These are phyloP conservation scores for Heliconius cydno DNA, from an alignment of 2,888 invertebrate genomes.

Conservation along the genomic window DNA sequence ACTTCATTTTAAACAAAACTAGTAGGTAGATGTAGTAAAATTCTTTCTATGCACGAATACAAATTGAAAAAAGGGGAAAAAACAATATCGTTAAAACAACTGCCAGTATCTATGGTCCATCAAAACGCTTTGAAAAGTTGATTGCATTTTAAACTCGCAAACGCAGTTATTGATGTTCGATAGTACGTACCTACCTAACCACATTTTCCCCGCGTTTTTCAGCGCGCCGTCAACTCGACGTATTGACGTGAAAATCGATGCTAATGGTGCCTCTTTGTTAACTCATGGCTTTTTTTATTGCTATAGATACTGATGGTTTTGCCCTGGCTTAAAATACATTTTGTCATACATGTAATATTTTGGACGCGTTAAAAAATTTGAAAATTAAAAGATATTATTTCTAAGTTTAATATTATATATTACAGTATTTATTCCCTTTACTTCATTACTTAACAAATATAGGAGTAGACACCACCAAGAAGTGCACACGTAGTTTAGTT, in stretches of 20 bases:
- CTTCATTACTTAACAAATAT: not conserved
- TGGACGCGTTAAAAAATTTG: no score
- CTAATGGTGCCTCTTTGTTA: slow-evolving; percentile 19
- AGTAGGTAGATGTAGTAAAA: not conserved
- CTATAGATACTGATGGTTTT: not conserved
- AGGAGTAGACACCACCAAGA: not conserved
- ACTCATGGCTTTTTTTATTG: slow-evolving; percentile 9
- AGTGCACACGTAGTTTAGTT: not conserved
- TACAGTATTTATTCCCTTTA: not conserved
- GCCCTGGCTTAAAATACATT: not conserved
- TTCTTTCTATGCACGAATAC: not conserved
- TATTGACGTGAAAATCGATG: slow-evolving; percentile 36
- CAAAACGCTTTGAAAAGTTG: slow-evolving; percentile 8
- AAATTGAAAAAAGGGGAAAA: not conserved
- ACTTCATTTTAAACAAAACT: not conserved
- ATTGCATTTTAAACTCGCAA: slow-evolving; percentile 29
- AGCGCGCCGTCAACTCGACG: slow-evolving; percentile 23
- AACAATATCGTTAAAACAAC: slow-evolving; percentile 9
- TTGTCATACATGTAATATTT: no score
- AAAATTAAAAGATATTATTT: no score
- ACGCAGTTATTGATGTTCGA: slow-evolving; percentile 32
- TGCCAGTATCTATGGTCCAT: slow-evolving; percentile 9
- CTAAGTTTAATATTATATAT: no score
- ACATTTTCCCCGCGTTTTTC: slow-evolving; percentile 31
- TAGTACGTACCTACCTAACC: slow-evolving; percentile 8